A percentile compares a stretch with the other conserved stretches of the same genome.
phyloP scores from a whole-genome alignment of 2,113 vertebrate genomes.

The Embiotoca jacksoni region DNA sequence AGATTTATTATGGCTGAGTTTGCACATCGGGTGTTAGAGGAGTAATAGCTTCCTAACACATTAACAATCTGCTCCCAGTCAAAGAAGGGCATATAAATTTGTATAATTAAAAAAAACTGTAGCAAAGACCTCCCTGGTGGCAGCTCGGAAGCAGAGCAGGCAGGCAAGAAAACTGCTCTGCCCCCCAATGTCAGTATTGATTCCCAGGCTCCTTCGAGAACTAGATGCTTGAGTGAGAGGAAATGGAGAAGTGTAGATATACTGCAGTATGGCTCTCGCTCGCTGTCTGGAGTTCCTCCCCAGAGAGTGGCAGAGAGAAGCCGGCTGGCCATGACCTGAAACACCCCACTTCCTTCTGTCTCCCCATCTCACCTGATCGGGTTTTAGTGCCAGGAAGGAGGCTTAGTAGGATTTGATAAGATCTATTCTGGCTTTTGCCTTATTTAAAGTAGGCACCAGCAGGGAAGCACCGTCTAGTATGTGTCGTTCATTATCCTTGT shows the following conservation, averaged over 20 bases:
- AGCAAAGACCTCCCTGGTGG: constrained; percentile 52
- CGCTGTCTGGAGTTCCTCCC: constrained; percentile 72
- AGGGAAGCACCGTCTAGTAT: background rate
- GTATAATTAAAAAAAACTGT: constrained; percentile 71
- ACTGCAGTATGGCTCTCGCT: constrained; percentile 68
- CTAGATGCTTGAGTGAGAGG: constrained; percentile 75
- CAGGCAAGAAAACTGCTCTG: constrained; percentile 59
- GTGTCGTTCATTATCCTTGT: constrained; percentile 25
- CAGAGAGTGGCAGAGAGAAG: constrained; percentile 61
- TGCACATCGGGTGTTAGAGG: constrained; percentile 62
- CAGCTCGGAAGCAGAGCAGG: constrained; percentile 38
- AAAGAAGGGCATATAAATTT: constrained; percentile 67
- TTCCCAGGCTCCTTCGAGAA: constrained; percentile 69
- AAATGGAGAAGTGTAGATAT: constrained; percentile 80
- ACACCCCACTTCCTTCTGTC: constrained; percentile 38
- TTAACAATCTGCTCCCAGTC: constrained; percentile 70
- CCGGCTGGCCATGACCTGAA: constrained; percentile 64
- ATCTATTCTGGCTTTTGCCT: constrained; percentile 30
- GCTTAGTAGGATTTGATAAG: constrained; percentile 34
- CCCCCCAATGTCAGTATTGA: constrained; percentile 77
- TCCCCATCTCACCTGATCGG: constrained; percentile 51
- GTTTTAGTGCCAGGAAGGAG: constrained; percentile 38
- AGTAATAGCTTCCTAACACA: constrained; percentile 62
- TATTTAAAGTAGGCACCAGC: constrained; percentile 13
- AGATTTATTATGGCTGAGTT: constrained; percentile 66